Base-by-base conservation (phyloP, 2,888 invertebrate genomes). In the Cataglyphis cursor region DNA sequence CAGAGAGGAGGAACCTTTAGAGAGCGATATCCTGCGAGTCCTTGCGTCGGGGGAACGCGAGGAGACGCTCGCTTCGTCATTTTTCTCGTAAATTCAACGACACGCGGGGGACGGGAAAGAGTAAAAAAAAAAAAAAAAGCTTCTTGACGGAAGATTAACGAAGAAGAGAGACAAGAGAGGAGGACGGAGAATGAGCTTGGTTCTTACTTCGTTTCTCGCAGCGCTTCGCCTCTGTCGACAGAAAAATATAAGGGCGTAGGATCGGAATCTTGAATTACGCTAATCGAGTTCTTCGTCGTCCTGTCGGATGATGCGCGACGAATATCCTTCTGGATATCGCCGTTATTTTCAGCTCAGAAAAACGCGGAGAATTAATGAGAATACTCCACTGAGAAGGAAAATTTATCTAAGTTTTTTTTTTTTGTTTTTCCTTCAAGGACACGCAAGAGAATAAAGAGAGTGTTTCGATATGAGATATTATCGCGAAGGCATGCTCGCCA, bases 81-180 rank as follows among this genome's bases (percentile, higher is more conserved):
- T 89, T 91, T 86, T 82, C 91, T 90, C 92, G 90, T 91, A 92
- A 92, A 93, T 89, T 90, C 88, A 87, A 84, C 85, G 75, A 85
- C 80, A 80, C 83, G 88, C 72, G 75, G 82, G 41, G 81, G 38
- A 41, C 38, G 38, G 70, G 75, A 81, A 68, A 80, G 54, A 73
- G 65, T 70, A 83, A 35, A 88, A 90, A 24, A n/a, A 88, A 90
- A 24, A n/a, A n/a, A 24, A 89, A 89, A 89, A 89, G 89, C 81
- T 88, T 83, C 87, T 88, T 90, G 85, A 87, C 87, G 84, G 87
- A 87, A 92, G 90, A 92, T 92, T 92, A 92, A 92, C 92, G 91
- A 89, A 92, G 88, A 85, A 83, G 72, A 82, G 81, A 12, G 84
- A 85, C 85, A 83, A 85, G 85, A 85, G 89, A 78, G 83, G 10